Percentiles rank a stretch among this genome's conserved stretches.
phyloP scores from a whole-genome alignment of 2,888 invertebrate species.

The Nebria salina region DNA sequence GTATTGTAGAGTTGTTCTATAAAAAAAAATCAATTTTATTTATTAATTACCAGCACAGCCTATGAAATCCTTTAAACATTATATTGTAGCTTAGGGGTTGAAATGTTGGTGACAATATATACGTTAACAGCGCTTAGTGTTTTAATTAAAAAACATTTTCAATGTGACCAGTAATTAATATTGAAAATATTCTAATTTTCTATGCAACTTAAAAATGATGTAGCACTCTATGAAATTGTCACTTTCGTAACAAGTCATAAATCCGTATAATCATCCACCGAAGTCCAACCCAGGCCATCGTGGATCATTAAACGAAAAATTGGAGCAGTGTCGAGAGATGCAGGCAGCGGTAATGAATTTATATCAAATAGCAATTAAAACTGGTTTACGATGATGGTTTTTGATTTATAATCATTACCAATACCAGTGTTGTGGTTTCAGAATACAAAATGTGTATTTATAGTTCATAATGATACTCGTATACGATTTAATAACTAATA shows the following conservation, averaged over 20 bases:
- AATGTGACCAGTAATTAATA: not conserved
- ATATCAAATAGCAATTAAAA: constrained; percentile 45
- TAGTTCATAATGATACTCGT: constrained; percentile 8
- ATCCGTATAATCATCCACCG: constrained; percentile 3
- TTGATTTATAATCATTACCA: constrained; percentile 27
- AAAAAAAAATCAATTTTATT: too few relatives aligned
- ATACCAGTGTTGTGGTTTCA: not conserved
- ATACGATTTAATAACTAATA: constrained; percentile 7
- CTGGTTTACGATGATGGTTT: constrained; percentile 22
- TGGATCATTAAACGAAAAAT: constrained; percentile 14
- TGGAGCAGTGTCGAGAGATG: constrained; percentile 1
- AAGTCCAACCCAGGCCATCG: not conserved
- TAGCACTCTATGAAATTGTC: constrained; percentile 10
- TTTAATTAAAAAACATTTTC: not conserved
- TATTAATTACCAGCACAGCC: too few relatives aligned
- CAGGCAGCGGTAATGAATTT: constrained; percentile 31
- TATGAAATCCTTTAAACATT: too few relatives aligned
- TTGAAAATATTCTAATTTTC: not conserved
- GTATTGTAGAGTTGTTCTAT: too few relatives aligned
- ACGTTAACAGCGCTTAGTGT: not conserved
- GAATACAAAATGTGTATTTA: constrained; percentile 18
- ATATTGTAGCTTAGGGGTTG: too few relatives aligned
- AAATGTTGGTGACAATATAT: not conserved
- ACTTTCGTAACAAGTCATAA: constrained; percentile 13
- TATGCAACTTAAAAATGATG: not conserved